phyloP scores from a whole-genome alignment of 2,113 vertebrate genomes.

The Urocitellus parryii region DNA sequence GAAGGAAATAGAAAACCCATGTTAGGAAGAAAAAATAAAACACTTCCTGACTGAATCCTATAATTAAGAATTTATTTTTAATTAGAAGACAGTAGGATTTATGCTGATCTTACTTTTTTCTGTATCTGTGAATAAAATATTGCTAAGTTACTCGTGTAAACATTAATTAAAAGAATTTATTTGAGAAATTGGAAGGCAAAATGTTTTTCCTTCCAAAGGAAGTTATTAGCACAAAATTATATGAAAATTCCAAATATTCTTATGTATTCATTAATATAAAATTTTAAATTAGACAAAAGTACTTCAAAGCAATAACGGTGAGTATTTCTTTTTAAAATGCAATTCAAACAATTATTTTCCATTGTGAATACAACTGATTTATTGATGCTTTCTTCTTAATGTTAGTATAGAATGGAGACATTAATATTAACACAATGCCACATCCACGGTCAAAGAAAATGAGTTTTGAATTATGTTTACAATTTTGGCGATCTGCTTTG shows the following conservation, averaged over 20 bases:
- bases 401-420: neutral
- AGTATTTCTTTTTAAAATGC: conserved; percentile 8
- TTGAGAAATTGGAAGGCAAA: conserved; percentile 15
- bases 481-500: neutral
- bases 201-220: conserved; percentile 22
- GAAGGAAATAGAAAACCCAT: neutral
- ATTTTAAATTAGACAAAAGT: conserved; percentile 47
- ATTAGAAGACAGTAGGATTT: neutral
- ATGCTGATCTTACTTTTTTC: conserved; percentile 19
- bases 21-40: neutral
- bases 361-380: neutral
- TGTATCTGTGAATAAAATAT: conserved; percentile 37
- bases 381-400: conserved; percentile 4
- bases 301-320: neutral
- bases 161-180: conserved; percentile 21
- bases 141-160: conserved; percentile 11
- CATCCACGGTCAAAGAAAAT: neutral
- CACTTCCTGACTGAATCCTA: neutral
- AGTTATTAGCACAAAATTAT: neutral
- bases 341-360: neutral
- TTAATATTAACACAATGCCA: neutral
- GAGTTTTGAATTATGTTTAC: neutral
- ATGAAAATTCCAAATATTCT: conserved; percentile 10
- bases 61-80: conserved; percentile 29
- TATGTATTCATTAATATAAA: conserved; percentile 52